These are phyloP conservation scores for Tokudaia tokunoshimensis DNA, from an alignment of 2,797 vertebrate genomes.

Conservation along the genomic window DNA sequence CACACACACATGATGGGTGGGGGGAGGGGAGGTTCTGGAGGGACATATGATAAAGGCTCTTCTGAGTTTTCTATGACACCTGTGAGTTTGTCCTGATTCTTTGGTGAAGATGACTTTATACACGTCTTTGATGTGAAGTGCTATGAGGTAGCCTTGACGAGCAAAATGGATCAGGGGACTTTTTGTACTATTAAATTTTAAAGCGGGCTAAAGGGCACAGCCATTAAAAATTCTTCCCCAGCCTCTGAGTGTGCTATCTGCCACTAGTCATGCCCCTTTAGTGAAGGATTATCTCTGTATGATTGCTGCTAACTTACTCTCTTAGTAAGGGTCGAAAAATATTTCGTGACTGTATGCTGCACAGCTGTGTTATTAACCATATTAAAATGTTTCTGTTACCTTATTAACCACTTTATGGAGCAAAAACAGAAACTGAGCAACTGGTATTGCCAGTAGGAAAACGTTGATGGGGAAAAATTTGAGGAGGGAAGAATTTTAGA, in stretches of 20 bases:
- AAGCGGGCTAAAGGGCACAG: background rate
- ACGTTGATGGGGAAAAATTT: background rate
- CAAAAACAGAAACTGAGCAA: conserved; percentile 21
- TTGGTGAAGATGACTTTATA: conserved; percentile 12
- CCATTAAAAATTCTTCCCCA: conserved; percentile 11
- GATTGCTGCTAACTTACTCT: conserved; percentile 8
- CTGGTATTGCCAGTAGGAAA: background rate
- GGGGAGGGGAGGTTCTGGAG: background rate
- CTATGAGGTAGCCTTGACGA: conserved; percentile 33
- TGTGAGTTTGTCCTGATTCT: background rate
- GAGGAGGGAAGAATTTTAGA: background rate
- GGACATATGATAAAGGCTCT: conserved; percentile 52
- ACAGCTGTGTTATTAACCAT: background rate
- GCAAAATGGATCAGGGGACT: background rate
- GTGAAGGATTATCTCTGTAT: conserved; percentile 18
- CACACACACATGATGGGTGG: background rate
- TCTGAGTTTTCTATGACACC: conserved; percentile 29
- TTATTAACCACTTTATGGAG: background rate
- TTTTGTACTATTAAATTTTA: conserved; percentile 47
- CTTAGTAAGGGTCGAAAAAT: background rate
- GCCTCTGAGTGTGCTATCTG: background rate
- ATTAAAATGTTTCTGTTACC: background rate
- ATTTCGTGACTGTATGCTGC: background rate
- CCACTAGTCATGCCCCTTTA: background rate
- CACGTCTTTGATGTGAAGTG: background rate